phyloP scores from a whole-genome alignment of 2,888 invertebrate species.

The Aethes cnicana region DNA sequence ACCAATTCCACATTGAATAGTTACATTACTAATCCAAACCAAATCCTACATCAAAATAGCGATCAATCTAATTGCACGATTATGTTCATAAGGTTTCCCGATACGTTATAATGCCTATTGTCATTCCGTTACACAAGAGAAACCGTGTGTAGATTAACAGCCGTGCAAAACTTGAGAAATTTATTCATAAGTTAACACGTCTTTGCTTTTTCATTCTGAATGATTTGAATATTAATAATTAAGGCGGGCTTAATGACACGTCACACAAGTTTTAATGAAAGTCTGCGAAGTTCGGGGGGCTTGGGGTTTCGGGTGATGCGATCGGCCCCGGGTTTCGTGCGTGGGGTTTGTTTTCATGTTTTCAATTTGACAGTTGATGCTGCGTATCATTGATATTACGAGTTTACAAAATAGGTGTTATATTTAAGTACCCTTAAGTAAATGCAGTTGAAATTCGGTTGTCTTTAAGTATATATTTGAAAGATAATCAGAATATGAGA shows the following conservation, averaged over 20 bases:
- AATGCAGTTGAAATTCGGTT: too few species aligned
- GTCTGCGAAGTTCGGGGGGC: slow-evolving; percentile 69
- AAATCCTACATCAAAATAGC: neutral
- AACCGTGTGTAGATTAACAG: slow-evolving; percentile 5
- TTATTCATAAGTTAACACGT: slow-evolving; percentile 71
- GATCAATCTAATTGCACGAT: slow-evolving; percentile 18
- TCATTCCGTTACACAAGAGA: slow-evolving; percentile 15
- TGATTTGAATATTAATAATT: slow-evolving; percentile 80
- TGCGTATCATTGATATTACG: too few species aligned
- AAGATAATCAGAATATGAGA: too few species aligned
- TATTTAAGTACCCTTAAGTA: too few species aligned
- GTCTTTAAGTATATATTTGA: too few species aligned
- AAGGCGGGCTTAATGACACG: slow-evolving; percentile 74
- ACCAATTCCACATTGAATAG: too few species aligned
- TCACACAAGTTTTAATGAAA: slow-evolving; percentile 80
- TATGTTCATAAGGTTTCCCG: slow-evolving; percentile 17
- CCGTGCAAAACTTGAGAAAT: slow-evolving; percentile 44
- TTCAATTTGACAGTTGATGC: too few species aligned
- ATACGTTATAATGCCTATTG: slow-evolving; percentile 22
- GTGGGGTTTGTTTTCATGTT: slow-evolving; percentile 6
- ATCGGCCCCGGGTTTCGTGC: slow-evolving; percentile 23
- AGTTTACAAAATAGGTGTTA: too few species aligned
- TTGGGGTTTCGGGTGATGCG: slow-evolving; percentile 50
- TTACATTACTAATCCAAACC: neutral
- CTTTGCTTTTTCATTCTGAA: slow-evolving; percentile 70